Evolutionary conservation across 2,113 vertebrate species (phyloP), one percentile per base, ranked within the genome.

Genomic region (Pterocles burchelli): DNA sequence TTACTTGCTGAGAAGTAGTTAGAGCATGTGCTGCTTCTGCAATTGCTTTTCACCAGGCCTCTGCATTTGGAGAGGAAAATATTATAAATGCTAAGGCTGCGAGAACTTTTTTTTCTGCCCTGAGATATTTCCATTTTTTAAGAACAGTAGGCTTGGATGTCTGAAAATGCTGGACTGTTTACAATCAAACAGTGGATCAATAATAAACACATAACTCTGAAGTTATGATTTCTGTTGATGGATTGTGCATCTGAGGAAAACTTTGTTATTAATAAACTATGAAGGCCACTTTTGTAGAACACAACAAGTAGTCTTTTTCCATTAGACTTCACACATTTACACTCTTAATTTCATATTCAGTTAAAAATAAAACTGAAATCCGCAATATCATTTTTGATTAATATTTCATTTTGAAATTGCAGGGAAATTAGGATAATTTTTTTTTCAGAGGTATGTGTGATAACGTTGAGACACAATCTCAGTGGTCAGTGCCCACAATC

Each of bases 191-290:
- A 58, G 65, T 72, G 38, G 71, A 91, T 97, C 80, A 36, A 92
- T 96, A 95, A 97, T 96, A 94, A 96, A 91, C 90, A 92, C 49
- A 83, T 84, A 95, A 57, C 72, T 80, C 88, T 90, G 58, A 92
- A 89, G 65, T 93, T 89, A 83, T 55, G 46, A 89, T 94, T 93
- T 91, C 41, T 97, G 89, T 91, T 92, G 92, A 95, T 88, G 59
- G 81, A 97, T 86, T 94, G 61, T 88, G 63, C n/a, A 78, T 92
- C 86, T 95, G 63, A 88, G 76, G 41, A 51, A 94, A 95, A 93
- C 59, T 85, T 93, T 68, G 43, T 93, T 97, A 90, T 89, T 90
- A 61, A 93, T 92, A 90, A 93, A 73, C 70, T 70, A 34, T 49
- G 61, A 87, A 81, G 26, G 34, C 55, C 59, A 52, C 36, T 88